Conservation (phyloP, 2,113 vertebrate genomes). For the Glaucomys volans region DNA sequence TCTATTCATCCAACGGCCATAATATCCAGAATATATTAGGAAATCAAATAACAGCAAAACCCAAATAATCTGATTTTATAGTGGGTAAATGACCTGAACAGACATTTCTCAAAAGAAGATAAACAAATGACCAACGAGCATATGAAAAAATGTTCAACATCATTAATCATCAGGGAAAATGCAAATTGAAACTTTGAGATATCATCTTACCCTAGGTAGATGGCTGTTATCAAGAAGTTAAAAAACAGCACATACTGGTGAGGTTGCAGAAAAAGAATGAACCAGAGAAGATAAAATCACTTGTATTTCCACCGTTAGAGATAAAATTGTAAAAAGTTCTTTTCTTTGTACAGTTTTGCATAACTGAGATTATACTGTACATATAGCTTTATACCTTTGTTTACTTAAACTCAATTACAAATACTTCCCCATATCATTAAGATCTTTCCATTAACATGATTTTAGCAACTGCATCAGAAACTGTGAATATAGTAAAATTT, state of each 20-base stretch:
- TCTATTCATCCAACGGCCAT: background rate
- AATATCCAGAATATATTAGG: background rate
- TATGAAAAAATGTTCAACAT: background rate
- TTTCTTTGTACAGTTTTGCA: background rate
- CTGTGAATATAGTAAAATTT: background rate
- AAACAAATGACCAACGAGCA: background rate
- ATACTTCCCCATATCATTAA: background rate
- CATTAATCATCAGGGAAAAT: background rate
- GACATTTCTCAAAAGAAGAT: background rate
- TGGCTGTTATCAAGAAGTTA: background rate
- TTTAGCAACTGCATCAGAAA: background rate
- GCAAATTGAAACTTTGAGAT: background rate
- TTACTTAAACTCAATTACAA: background rate
- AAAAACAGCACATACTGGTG: background rate
- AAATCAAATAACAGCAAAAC: background rate
- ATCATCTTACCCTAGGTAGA: too few species aligned
- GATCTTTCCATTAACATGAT: background rate
- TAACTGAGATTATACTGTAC: background rate
- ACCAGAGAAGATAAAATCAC: constrained; percentile 5
- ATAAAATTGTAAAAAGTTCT: background rate
- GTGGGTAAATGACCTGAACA: background rate
- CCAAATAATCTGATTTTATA: background rate
- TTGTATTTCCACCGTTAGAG: background rate
- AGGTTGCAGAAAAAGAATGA: background rate
- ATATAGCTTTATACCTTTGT: constrained; percentile 21